Conservation (phyloP, 2,797 vertebrate species). For the Octomys mimax region DNA sequence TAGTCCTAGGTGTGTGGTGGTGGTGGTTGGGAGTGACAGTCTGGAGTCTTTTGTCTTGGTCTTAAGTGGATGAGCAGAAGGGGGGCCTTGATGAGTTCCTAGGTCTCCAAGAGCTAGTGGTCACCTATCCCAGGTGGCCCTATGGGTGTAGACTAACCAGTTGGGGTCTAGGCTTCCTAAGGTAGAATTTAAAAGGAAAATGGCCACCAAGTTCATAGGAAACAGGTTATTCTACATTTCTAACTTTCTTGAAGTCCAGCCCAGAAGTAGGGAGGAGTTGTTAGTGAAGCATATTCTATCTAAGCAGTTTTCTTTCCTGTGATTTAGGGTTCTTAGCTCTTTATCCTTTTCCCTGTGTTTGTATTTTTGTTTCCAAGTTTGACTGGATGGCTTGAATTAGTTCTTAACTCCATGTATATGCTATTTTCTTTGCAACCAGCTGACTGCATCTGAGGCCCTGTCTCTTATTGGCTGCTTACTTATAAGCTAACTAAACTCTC, state of each 20-base stretch:
- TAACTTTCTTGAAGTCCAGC: background rate
- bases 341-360: background rate
- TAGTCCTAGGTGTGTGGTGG: background rate
- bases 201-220: background rate
- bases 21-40: background rate
- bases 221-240: background rate
- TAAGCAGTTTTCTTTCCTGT: background rate
- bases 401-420: background rate
- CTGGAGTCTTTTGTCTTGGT: background rate
- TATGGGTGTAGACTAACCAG: background rate
- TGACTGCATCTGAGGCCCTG: background rate
- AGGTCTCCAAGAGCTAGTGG: background rate
- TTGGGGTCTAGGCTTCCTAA: background rate
- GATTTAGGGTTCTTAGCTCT: background rate
- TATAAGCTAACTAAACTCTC: background rate
- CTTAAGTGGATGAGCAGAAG: background rate
- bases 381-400: background rate
- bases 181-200: background rate
- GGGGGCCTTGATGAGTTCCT: background rate
- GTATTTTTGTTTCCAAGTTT: background rate
- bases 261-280: background rate
- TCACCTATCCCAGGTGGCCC: background rate
- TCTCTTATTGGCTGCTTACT: background rate
- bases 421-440: background rate
- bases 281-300: background rate